A percentile compares a stretch with the other conserved stretches of the same genome.
Evolutionary conservation across 1,140 invertebrate genomes (phyloP).

Genomic region (Caerostris extrusa): DNA sequence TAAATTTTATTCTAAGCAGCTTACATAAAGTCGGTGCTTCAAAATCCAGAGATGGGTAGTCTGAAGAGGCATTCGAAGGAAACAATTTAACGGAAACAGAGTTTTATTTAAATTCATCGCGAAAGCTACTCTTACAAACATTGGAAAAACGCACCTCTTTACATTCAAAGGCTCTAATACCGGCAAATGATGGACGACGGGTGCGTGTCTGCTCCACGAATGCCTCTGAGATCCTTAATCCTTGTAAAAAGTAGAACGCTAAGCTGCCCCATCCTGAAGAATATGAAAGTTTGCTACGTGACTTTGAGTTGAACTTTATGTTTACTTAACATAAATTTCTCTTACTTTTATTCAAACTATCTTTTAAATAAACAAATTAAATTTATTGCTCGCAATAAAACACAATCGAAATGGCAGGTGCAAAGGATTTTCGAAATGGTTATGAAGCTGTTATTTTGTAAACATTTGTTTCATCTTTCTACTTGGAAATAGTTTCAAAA

Average conservation of each 20-base stretch:
- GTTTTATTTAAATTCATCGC: constrained; percentile 38
- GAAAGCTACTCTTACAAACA: background rate
- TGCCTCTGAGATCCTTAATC: background rate
- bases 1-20: background rate
- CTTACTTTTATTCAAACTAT: too few species aligned
- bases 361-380: too few species aligned
- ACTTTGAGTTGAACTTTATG: constrained; percentile 21
- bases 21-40: background rate
- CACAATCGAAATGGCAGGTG: too few species aligned
- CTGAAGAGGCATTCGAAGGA: background rate
- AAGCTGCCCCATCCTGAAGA: background rate
- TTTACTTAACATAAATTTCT: constrained; percentile 15
- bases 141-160: constrained; percentile 1
- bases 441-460: too few species aligned
- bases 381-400: too few species aligned
- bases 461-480: too few species aligned
- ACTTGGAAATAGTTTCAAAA: too few species aligned
- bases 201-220: background rate
- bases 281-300: constrained; percentile 16
- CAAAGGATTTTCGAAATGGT: too few species aligned
- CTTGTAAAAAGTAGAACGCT: background rate
- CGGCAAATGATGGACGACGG: background rate
- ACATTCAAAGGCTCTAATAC: background rate
- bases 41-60: background rate
- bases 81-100: background rate